These are phyloP conservation scores for Drosophila littoralis DNA, from an alignment of 1,140 invertebrate species.

Conservation along the genomic window DNA sequence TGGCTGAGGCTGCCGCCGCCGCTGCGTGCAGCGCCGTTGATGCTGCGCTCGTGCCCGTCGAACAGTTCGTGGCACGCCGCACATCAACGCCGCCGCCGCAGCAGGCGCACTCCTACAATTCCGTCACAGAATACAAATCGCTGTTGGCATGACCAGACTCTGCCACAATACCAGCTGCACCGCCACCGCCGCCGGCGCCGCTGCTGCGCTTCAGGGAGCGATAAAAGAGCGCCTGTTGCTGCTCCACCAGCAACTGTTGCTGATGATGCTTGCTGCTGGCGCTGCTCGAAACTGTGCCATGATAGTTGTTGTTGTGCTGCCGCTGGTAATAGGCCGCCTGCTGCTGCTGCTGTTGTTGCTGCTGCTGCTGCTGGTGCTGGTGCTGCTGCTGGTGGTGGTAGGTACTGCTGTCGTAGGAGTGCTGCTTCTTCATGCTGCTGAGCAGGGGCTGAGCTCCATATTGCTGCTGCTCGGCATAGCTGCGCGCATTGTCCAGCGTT, in stretches of 20 bases:
- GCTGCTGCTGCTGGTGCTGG: constrained; percentile 47
- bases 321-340: constrained; percentile 61
- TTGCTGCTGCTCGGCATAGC: constrained; percentile 68
- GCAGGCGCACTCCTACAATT: constrained; percentile 84
- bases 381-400: constrained; percentile 73
- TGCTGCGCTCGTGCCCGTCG: constrained; percentile 59
- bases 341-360: constrained; percentile 59
- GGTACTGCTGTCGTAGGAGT: constrained; percentile 78
- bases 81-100: constrained; percentile 84
- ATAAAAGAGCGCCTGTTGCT: constrained; percentile 73
- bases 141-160: constrained; percentile 52
- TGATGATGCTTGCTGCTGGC: constrained; percentile 54
- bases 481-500: constrained; percentile 78
- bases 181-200: constrained; percentile 3
- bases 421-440: constrained; percentile 76
- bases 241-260: constrained; percentile 58
- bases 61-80: constrained; percentile 57
- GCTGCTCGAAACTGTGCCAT: constrained; percentile 24
- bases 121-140: constrained; percentile 81
- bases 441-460: constrained; percentile 48
- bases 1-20: constrained; percentile 64
- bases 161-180: neutral
- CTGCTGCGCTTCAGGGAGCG: constrained; percentile 75
- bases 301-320: constrained; percentile 75
- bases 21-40: constrained; percentile 71